phyloP scores from a whole-genome alignment of 1,140 invertebrate genomes.

The Acromyrmex echinatior region DNA sequence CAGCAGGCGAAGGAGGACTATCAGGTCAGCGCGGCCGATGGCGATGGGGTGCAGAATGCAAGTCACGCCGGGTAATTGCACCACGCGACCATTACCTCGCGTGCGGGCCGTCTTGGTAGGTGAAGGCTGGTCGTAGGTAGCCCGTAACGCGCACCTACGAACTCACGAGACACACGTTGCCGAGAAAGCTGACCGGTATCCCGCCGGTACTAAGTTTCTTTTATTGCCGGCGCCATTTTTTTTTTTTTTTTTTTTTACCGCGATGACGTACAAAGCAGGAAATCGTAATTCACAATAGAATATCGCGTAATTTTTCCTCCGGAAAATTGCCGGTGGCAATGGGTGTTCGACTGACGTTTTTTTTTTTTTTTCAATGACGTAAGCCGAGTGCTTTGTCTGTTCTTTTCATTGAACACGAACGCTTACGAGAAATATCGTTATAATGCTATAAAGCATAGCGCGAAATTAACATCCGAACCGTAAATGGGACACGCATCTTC shows the following conservation, averaged over 20 bases:
- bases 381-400: not conserved
- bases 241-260: conserved; percentile 41
- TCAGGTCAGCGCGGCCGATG: conserved; percentile 70
- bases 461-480: conserved; percentile 20
- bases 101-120: conserved; percentile 69
- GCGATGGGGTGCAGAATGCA: conserved; percentile 79
- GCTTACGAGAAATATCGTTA: conserved; percentile 24
- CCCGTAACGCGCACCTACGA: conserved; percentile 11
- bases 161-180: not conserved
- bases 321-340: not conserved
- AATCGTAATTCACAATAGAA: conserved; percentile 23
- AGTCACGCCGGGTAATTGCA: conserved; percentile 85
- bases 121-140: conserved; percentile 71
- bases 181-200: conserved; percentile 6
- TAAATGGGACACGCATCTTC: conserved; percentile 26
- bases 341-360: conserved; percentile 3
- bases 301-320: not conserved
- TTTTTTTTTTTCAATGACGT: not conserved
- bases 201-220: conserved; percentile 47
- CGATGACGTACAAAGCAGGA: conserved; percentile 20
- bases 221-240: conserved; percentile 48
- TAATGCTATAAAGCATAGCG: conserved; percentile 7
- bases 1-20: conserved; percentile 67
- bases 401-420: not conserved
- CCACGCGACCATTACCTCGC: conserved; percentile 76